A percentile compares a stretch with the other conserved stretches of the same genome.
Conservation (phyloP, 2,113 vertebrate species). For the Mesitornis unicolor region DNA sequence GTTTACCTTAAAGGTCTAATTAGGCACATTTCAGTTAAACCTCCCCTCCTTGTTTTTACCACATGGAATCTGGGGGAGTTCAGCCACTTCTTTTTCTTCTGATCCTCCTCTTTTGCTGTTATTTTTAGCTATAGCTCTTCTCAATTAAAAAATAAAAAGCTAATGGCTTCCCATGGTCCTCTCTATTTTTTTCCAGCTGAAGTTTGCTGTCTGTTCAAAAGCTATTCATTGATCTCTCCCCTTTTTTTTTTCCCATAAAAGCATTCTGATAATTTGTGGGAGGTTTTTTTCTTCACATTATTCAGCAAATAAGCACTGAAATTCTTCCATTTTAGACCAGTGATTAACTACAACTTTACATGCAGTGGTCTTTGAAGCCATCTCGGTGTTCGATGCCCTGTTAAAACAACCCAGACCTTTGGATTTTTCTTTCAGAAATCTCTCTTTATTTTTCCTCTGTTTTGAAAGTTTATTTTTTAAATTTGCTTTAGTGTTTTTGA, state of each 20-base stretch:
- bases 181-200: neutral
- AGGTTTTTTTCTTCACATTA: neutral
- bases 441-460: neutral
- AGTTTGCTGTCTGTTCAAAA: conserved; percentile 23
- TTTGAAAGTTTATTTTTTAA: conserved; percentile 32
- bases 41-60: neutral
- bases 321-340: neutral
- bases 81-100: neutral
- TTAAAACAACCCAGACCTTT: conserved; percentile 28
- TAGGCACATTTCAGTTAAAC: neutral
- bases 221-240: neutral
- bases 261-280: neutral
- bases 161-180: neutral
- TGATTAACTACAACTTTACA: conserved; percentile 28
- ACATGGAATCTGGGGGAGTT: neutral
- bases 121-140: neutral
- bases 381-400: conserved; percentile 32
- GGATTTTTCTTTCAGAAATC: conserved; percentile 48
- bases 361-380: conserved; percentile 41
- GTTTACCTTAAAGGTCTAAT: neutral
- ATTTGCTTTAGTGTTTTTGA: conserved; percentile 84
- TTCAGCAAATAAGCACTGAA: conserved; percentile 39
- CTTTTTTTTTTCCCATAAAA: neutral
- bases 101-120: neutral
- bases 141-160: neutral